Evolutionary conservation across 2,797 vertebrate genomes (phyloP), one percentile per base, ranked within the genome.

Genomic region (Furcifer pardalis): DNA sequence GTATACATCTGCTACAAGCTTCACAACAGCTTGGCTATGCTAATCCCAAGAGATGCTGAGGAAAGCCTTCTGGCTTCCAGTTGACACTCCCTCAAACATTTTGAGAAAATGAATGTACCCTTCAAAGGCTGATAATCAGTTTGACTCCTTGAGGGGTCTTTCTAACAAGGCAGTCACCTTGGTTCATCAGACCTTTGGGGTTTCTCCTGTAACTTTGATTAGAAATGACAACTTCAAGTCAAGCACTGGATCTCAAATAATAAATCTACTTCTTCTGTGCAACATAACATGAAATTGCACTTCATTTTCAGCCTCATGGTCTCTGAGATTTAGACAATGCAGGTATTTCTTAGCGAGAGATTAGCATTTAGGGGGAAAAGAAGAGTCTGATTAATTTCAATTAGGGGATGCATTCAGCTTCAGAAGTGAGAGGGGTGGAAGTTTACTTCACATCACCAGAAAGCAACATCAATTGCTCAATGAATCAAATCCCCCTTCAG

Each of bases 111-210:
- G 66, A n/a, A 69, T 7, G n/a, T 91, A 88, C 35, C 79, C 84
- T 92, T 93, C 89, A 75, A 90, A 91, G 74, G 2, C 68, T 77
- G 76, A 84, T 89, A 87, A 84, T 83, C 77, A 92, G 42, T 25
- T 79, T 66, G 44, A 66, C 0, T 0, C 85, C 90, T 86, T 69
- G 46, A 77, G 84, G 91, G 82, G 73, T 84, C 86, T 89, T 82
- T 84, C 71, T 91, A 90, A 90, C 84, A 84, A 91, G 88, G 82
- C 87, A 90, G 79, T 73, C 91, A 91, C 84, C 84, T 91, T 94
- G 90, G 82, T 84, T 91, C 83, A 5, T 75, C 76, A 83, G 72
- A 85, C 79, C 77, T 92, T 87, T 82, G 32, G 83, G 17, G 17
- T 85, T 89, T 92, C 85, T 86, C 82, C 66, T 52, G 56, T 83